Evolutionary conservation across 1,140 invertebrate species (phyloP), one percentile per base, ranked within the genome.

Genomic region (Conus ventricosus): DNA sequence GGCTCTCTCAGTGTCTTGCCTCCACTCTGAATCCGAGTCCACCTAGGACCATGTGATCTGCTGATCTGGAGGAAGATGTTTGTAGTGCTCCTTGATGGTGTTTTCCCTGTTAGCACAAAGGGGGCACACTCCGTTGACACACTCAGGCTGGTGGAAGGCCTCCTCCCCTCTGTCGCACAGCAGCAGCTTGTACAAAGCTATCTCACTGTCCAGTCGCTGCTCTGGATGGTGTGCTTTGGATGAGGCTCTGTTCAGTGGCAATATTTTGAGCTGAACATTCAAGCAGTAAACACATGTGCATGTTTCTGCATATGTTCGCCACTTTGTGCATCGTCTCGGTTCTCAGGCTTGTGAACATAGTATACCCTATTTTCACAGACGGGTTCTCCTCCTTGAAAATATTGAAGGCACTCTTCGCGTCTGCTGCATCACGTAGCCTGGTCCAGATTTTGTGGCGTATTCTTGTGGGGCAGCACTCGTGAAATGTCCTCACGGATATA

Each of bases 381-480:
- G 82, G 82, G 8, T n/a, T 23, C 23, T 84, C 82, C 5, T 51
- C 51, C 13, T 23, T 67, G 60, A 84, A 84, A 8, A 84, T 23
- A 5, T 54, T 27, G 25, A 8, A 84, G 20, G 89, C 89, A 54
- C 83, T 27, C 27, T 82, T 88, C 4, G 63, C 3, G 89, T 87
- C 60, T 89, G 84, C 54, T 88, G 88, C 63, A 90, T 83, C 1
- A 82, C 85, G 89, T 89, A 90, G 10, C 89, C 89, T 71, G 90
- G 87, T 10, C 90, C 90, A 76, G 87, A 75, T 76, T 91, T 91
- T 27, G 87, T 89, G 11, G 89, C 78, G 76, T 89, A 90, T 82
- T 88, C 55, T 85, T 88, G 51, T 86, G 53, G 80, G 90, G 89
- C 5, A 91, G 84, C 8, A 88, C 83, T 27, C 89, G 85, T 27